Conservation (phyloP, 1,140 invertebrate species). For the Drosophila melanica region DNA sequence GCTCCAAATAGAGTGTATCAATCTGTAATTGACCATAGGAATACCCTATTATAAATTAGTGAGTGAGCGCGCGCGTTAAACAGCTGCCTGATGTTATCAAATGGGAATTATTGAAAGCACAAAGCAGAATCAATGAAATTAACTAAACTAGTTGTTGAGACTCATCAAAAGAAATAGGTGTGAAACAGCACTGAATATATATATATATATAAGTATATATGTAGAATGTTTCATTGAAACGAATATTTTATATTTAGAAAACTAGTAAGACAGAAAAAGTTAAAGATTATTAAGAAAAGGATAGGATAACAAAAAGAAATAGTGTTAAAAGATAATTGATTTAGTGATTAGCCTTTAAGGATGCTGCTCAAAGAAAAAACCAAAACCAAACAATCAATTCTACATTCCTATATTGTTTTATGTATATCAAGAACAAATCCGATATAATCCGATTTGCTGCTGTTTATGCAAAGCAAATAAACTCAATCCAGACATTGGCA, state of each 20-base stretch:
- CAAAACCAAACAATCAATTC: no score
- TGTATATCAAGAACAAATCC: not conserved
- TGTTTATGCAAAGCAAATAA: slow-evolving; percentile 20
- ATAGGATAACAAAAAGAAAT: no score
- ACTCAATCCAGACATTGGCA: not conserved
- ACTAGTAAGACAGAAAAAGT: no score
- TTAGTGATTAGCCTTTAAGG: not conserved
- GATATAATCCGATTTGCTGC: not conserved
- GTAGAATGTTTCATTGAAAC: not conserved
- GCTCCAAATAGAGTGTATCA: not conserved
- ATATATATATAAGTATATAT: not conserved
- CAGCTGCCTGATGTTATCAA: not conserved
- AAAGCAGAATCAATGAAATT: not conserved
- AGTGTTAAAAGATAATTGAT: no score
- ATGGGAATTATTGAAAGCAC: not conserved
- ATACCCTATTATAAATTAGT: not conserved
- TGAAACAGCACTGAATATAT: no score
- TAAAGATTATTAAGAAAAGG: no score
- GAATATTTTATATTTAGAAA: no score
- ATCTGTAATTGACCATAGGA: slow-evolving; percentile 2
- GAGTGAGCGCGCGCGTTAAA: not conserved
- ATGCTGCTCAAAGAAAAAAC: not conserved
- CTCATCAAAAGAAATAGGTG: not conserved
- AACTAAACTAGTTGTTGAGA: not conserved
- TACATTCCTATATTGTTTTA: not conserved